Conservation (phyloP, 1,140 invertebrate species). For the Melanaphis sacchari region DNA sequence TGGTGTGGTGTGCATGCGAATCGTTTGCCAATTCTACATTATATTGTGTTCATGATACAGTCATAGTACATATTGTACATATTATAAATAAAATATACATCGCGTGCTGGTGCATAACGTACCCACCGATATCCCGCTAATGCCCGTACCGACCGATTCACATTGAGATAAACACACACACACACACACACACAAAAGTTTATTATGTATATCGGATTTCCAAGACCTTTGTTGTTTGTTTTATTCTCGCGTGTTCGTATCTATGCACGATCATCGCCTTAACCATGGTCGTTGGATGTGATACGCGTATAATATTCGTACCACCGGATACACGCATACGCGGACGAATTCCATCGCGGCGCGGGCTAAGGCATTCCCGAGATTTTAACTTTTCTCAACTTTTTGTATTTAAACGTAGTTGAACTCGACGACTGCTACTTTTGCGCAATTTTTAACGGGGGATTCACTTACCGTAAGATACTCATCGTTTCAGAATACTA, state of each 20-base stretch:
- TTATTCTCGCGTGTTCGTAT: background rate
- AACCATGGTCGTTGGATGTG: background rate
- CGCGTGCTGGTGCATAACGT: background rate
- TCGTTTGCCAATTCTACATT: background rate
- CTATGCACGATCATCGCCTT: background rate
- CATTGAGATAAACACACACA: background rate
- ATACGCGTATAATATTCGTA: background rate
- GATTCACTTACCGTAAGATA: no score
- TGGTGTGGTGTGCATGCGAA: background rate
- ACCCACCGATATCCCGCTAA: background rate
- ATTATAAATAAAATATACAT: background rate
- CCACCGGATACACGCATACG: background rate
- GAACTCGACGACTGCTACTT: no score
- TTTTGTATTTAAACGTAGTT: background rate
- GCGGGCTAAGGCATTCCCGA: background rate
- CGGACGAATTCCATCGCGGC: background rate
- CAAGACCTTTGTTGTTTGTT: background rate
- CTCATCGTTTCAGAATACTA: no score
- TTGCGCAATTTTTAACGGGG: no score
- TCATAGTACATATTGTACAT: background rate
- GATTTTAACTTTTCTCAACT: background rate
- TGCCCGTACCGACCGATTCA: background rate
- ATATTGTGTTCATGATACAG: background rate
- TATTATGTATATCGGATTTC: background rate
- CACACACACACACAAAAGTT: background rate